phyloP scores from a whole-genome alignment of 2,797 vertebrate species.

The Galagoides demidoff region DNA sequence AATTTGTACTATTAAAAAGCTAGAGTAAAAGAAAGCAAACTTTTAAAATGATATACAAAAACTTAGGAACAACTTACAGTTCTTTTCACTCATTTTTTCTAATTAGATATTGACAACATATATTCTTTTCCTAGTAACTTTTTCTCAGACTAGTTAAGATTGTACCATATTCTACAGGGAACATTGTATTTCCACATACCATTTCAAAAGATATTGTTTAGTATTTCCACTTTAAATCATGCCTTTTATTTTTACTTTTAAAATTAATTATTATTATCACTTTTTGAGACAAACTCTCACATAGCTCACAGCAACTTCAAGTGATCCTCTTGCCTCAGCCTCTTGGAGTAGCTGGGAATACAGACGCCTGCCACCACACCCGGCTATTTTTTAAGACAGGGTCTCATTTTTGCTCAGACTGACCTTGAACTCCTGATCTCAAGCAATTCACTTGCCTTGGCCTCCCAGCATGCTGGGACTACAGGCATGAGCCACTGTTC shows the following conservation, averaged over 20 bases:
- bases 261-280: no score
- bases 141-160: constrained; percentile 5
- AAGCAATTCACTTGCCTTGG: no score
- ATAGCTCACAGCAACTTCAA: no score
- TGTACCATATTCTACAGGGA: not conserved
- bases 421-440: no score
- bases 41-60: constrained; percentile 25
- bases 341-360: no score
- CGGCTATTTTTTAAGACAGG: no score
- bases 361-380: no score
- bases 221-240: constrained; percentile 42
- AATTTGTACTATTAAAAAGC: not conserved
- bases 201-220: not conserved
- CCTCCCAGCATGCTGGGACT: no score
- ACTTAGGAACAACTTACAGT: not conserved
- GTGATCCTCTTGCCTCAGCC: no score
- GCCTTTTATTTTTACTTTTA: not conserved
- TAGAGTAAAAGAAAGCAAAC: not conserved
- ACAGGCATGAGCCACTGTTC: no score
- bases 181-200: not conserved
- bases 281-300: no score
- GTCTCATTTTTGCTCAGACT: no score
- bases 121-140: constrained; percentile 27
- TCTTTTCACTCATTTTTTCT: not conserved
- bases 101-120: not conserved